Evolutionary conservation across 2,797 vertebrate species (phyloP), one percentile per base, ranked within the genome.

Genomic region (Darevskia mixta): DNA sequence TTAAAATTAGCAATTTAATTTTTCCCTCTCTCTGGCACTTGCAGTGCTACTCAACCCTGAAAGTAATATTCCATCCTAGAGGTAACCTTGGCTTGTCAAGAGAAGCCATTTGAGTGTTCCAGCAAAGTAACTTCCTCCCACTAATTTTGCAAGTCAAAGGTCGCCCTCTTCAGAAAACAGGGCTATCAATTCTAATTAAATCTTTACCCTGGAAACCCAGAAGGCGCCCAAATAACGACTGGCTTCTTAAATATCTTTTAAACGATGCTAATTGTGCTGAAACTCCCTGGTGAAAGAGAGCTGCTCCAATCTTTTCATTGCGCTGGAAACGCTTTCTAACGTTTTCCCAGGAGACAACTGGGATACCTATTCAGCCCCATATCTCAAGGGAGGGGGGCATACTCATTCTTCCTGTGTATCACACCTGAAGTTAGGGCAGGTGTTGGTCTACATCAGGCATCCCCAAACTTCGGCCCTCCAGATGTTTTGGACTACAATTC

Each of bases 151-250:
- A 78, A 79, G 81, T 64, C 93, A 91, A 83, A 92, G 87, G 89
- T 94, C 85, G 6, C 41, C 85, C 23, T 92, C 87, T 91, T 91
- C 71, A 82, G 77, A 83, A 64, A 88, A 29, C 49, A 88, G 55
- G n/a, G 84, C 85, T 79, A 79, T 71, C 91, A 77, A 35, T 77
- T 94, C 35, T 92, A 92, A 90, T 93, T 93, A 92, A 86, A 89
- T 67, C 86, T 35, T 9, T 87, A 18, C 79, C 90, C 91, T 69
- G 79, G 91, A 93, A 91, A 45, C 77, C 86, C 86, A 84, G 73
- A 89, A 93, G 86, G 43, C 79, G 77, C 91, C 81, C 61, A 90
- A 93, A 92, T 92, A 92, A 90, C 85, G 73, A 90, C n/a, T 71
- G 3, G 45, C 18, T 84, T 13, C 32, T 1, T 90, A 76, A 49